Conservation (phyloP, 2,797 vertebrate species). For the Cynodonichthys magdalenae region DNA sequence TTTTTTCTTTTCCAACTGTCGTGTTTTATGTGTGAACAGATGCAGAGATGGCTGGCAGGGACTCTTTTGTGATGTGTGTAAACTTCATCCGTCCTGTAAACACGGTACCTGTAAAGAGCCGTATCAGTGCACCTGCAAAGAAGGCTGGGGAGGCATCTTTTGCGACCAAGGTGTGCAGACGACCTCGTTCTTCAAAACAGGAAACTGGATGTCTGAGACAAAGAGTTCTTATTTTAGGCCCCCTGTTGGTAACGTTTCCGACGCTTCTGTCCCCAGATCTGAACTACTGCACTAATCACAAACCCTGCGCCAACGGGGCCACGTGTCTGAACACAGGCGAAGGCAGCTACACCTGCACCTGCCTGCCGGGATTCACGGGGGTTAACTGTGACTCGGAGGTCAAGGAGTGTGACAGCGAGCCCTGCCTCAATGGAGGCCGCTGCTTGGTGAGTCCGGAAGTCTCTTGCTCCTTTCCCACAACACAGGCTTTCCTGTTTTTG, state of each 20-base stretch:
- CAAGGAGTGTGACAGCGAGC: constrained; percentile 93
- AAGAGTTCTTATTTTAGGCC: neutral
- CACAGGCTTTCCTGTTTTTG: constrained; percentile 85
- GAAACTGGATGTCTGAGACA: neutral
- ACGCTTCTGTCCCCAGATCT: constrained; percentile 83
- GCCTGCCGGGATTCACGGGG: constrained; percentile 91
- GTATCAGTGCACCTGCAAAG: constrained; percentile 96
- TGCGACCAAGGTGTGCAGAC: constrained; percentile 87
- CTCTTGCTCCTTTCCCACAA: constrained; percentile 81
- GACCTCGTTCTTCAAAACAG: neutral
- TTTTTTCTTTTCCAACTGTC: constrained; percentile 18
- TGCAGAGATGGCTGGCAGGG: constrained; percentile 97
- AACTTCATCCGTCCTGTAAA: constrained; percentile 92
- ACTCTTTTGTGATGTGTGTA: constrained; percentile 91
- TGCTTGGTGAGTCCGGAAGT: constrained; percentile 90
- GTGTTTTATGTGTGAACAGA: constrained; percentile 75
- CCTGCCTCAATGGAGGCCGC: constrained; percentile 92
- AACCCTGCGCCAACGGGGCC: constrained; percentile 93
- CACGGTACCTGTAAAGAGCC: constrained; percentile 92
- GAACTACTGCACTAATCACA: constrained; percentile 98
- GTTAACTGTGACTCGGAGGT: constrained; percentile 92
- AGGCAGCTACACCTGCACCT: constrained; percentile 95
- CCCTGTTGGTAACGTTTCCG: constrained; percentile 6
- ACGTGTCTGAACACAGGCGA: constrained; percentile 97
- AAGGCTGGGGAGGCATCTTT: constrained; percentile 98